Base-by-base conservation (phyloP, 2,113 vertebrate species). In the Saguinus midas region DNA sequence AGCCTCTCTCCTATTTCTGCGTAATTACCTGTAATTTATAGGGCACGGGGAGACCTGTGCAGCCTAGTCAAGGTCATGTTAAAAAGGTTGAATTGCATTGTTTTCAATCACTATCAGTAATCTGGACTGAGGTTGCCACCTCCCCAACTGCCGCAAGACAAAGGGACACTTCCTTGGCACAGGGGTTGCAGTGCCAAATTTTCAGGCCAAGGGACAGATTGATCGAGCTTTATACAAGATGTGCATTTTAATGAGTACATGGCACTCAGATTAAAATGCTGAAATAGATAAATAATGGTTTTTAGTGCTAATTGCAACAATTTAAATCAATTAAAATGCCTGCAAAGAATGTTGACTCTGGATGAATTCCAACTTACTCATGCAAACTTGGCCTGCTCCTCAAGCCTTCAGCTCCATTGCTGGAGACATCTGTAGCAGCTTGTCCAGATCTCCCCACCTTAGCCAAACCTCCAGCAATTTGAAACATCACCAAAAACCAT, bases 21-120 rank as follows among this genome's bases (percentile, higher is more conserved):
- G 64, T 93, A 96, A 97, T 97, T 97, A 93, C 52, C 66, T 86
- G 79, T 84, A 90, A 98, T 97, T 97, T 37, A 87, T 50, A 94
- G 94, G 93, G 80, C 95, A 96, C 43, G 7, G 90, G 94, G 70
- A 95, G 61, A 48, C 82, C 84, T 4, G 3, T 0, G 17, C 76
- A 97, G 83, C 10, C 73, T 55, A 12, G 18, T 81, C 96, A 86
- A 94, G 98, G 98, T 64, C 61, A 1, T 35, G 18, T 27, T 40
- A 50, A 50, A 16, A 29, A 72, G 5, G 6, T 40, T 87, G 96
- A 84, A 45, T 29, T 14, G 16, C 1, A 55, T 37, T 81, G 52
- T 89, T 91, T 94, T 85, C 70, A 1, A 11, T 61, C 76, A 18
- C 95, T 95, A 93, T 97, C 90, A 96, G 92, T 96, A 90, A 93